Base-by-base conservation (phyloP, 2,888 invertebrate genomes). In the Scrobipalpa costella region DNA sequence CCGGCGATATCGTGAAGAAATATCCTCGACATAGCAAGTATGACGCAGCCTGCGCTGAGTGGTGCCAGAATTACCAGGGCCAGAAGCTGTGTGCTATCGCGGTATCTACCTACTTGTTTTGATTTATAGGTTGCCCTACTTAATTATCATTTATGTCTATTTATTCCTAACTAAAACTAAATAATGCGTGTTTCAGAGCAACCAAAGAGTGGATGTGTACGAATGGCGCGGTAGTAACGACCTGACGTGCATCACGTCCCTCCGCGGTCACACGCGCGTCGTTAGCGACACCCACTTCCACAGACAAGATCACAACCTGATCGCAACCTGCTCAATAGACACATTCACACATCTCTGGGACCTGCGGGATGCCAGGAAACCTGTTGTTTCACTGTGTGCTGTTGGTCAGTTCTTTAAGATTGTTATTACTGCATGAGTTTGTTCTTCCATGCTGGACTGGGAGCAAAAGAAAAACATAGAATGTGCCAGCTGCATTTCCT, bases 301-400 rank as follows among this genome's bases (percentile, higher is more conserved):
- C 77, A 80, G 92, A 70, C 92, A 92, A 71, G 92, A 92, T 67
- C 90, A 92, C 66, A 92, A 92, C 64, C 75, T 92, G 11, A 88
- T 92, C 69, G 92, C 98, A 8, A 97, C 98, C 55, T 98, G 98
- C 78, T 98, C 98, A 5, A 97, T 97, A 62, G 98, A 98, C 80
- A 97, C 98, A 49, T 98, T 96, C 77, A 97, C 98, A 44, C 96
- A 98, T 81, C 93, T 98, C 64, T 98, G 98, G 98, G 98, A 99
- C 80, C 92, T 97, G 61, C 89, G 98, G 73, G 98, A 98, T 86
- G 93, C 96, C 8, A 93, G 96, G 67, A 95, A 96, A 81, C 98
- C 98, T 17, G 93, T 94, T 13, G 85, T 96, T 57, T 97, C 98
- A 6, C 87, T 98, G 40, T 97, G 97, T 74, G 97, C 98, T 71